phyloP scores from a whole-genome alignment of 2,888 invertebrate genomes.

The Pseudococcus longispinus region DNA sequence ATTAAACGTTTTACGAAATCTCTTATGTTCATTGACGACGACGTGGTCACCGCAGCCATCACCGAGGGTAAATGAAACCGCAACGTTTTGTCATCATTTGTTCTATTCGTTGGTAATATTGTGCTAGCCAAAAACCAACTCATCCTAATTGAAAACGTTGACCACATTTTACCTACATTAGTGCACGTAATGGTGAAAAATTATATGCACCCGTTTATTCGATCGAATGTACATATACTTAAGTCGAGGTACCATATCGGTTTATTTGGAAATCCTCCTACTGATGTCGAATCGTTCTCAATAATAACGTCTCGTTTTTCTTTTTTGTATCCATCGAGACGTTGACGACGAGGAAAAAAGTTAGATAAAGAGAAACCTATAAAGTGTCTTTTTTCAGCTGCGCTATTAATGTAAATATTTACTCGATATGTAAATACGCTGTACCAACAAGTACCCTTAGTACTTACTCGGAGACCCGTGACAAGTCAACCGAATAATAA shows the following conservation, averaged over 20 bases:
- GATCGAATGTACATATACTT: background rate
- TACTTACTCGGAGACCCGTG: background rate
- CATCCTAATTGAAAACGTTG: background rate
- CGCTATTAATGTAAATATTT: slow-evolving; percentile 18
- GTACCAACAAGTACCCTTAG: slow-evolving; percentile 16
- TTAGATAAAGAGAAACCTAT: background rate
- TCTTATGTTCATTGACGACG: background rate
- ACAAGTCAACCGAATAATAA: slow-evolving; percentile 9
- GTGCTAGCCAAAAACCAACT: background rate
- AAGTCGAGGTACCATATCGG: background rate
- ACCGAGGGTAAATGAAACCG: background rate
- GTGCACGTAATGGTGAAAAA: background rate
- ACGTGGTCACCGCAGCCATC: background rate
- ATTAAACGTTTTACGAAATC: background rate
- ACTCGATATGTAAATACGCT: slow-evolving; percentile 14
- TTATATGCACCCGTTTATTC: background rate
- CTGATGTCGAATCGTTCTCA: background rate
- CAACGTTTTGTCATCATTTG: slow-evolving; percentile 28
- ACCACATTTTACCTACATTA: slow-evolving; percentile 8
- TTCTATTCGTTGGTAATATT: background rate
- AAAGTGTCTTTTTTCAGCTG: slow-evolving; percentile 15
- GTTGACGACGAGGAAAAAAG: background rate
- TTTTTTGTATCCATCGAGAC: background rate
- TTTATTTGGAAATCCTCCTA: background rate
- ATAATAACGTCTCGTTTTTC: background rate